These are phyloP conservation scores for Chloromyia formosa DNA, from an alignment of 2,888 invertebrate genomes.

Conservation along the genomic window DNA sequence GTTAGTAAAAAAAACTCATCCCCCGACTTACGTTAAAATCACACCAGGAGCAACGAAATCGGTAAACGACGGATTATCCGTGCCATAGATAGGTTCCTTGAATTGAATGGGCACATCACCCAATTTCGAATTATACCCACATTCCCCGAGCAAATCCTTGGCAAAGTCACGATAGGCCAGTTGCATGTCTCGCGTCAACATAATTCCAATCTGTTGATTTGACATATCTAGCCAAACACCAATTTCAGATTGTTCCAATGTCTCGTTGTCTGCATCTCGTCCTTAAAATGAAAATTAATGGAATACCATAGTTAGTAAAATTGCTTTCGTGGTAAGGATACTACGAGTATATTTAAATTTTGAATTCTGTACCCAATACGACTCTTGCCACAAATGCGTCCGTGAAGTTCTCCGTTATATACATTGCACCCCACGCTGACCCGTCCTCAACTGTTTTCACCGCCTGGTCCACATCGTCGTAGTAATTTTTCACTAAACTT, in stretches of 20 bases:
- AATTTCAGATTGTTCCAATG: constrained; percentile 85
- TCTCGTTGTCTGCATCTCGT: constrained; percentile 85
- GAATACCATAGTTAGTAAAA: not conserved
- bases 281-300: constrained; percentile 61
- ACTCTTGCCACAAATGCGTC: constrained; percentile 84
- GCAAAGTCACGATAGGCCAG: constrained; percentile 88
- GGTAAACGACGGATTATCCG: constrained; percentile 89
- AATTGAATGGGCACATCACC: constrained; percentile 91
- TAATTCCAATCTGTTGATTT: constrained; percentile 93
- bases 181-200: constrained; percentile 86
- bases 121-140: constrained; percentile 83
- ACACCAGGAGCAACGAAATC: constrained; percentile 97
- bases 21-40: constrained; percentile 79
- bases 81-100: constrained; percentile 87
- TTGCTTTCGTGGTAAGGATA: not conserved
- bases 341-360: too few species aligned
- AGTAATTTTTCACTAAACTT: constrained; percentile 77
- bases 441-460: constrained; percentile 78
- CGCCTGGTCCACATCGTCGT: constrained; percentile 73
- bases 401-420: constrained; percentile 90
- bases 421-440: constrained; percentile 87
- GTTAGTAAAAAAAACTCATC: too few species aligned
- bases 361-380: constrained; percentile 69
- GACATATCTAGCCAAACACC: constrained; percentile 93
- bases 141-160: constrained; percentile 74